These are phyloP conservation scores for Spea hammondii DNA, from an alignment of 2,797 vertebrate species.

Conservation along the genomic window DNA sequence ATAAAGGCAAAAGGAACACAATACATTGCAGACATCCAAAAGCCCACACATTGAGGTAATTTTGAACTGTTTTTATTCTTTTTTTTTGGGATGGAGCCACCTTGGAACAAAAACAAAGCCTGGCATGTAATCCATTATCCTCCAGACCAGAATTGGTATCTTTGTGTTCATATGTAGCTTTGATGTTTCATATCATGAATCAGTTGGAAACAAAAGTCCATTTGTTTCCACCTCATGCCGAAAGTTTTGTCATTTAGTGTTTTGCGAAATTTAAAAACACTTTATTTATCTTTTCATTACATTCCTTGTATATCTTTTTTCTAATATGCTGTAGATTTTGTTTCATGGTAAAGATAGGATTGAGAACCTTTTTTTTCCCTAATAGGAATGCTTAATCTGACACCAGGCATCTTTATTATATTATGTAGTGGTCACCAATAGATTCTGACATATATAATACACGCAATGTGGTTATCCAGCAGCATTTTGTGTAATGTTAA, in stretches of 20 bases:
- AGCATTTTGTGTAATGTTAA: too few relatives aligned
- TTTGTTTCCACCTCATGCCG: conserved; percentile 43
- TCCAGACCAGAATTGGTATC: conserved; percentile 41
- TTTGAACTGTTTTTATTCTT: conserved; percentile 20
- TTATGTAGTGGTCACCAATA: too few relatives aligned
- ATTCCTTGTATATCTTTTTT: conserved; percentile 14
- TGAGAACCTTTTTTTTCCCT: too few relatives aligned
- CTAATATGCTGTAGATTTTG: too few relatives aligned
- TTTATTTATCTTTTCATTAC: conserved; percentile 14
- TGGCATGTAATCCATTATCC: conserved; percentile 38
- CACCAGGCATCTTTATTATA: too few relatives aligned
- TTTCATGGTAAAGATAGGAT: too few relatives aligned
- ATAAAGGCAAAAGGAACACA: conserved; percentile 18
- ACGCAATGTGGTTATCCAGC: too few relatives aligned
- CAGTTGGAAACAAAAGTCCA: conserved; percentile 35
- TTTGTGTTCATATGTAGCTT: conserved; percentile 42
- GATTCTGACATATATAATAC: too few relatives aligned
- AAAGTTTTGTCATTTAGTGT: conserved; percentile 39
- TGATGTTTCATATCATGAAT: conserved; percentile 47
- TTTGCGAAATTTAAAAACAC: conserved; percentile 26
- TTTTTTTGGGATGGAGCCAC: conserved; percentile 24
- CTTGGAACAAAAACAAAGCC: conserved; percentile 47
- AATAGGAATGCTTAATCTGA: too few relatives aligned
- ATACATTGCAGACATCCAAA: conserved; percentile 36
- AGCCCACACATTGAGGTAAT: conserved; percentile 43